Evolutionary conservation across 2,113 vertebrate genomes (phyloP), one percentile per base, ranked within the genome.

Genomic region (Anguilla rostrata): DNA sequence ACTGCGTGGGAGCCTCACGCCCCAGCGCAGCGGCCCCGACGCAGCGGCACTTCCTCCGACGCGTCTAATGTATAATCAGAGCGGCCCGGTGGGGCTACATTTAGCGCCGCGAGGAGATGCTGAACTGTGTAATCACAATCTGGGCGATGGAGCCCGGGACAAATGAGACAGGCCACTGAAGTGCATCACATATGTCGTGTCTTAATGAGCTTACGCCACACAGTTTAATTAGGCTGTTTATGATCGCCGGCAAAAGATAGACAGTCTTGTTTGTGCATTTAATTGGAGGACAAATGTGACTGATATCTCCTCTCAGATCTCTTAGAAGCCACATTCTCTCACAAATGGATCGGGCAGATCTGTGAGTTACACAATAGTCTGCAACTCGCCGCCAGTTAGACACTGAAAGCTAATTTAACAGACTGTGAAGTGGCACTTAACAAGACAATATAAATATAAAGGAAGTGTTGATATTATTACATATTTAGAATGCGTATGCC

Each of bases 161-260:
- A 75, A 34, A 71, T 71, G 63, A 71, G 63, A 75, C 71, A 75
- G 11, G 26, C 71, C n/a, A 75, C 12, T 75, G 71, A 75, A 75
- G 26, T 29, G 34, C 71, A 75, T 75, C n/a, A 34, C 71, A 75
- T 75, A 75, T 12, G n/a, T n/a, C 9, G 22, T 5, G 16, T 29
- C 71, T 14, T 75, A 26, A 22, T 26, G 26, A 75, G 71, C 71
- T 75, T 12, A 75, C 26, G 26, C 71, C 71, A 75, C 12, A 75
- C 71, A 22, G 71, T 75, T 34, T 75, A 75, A 75, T 75, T 75
- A 75, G 71, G 26, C 34, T 75, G 71, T 75, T 75, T 75, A 75
- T 26, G 4, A 75, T 75, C 26, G 8, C 71, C 34, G 71, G 71
- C 71, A 34, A 34, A 34, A 11, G 6, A 75, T 12, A 34, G 34